phyloP scores from a whole-genome alignment of 64 coral and sea anemone genomes.

The Dendronephthya gigantea region DNA sequence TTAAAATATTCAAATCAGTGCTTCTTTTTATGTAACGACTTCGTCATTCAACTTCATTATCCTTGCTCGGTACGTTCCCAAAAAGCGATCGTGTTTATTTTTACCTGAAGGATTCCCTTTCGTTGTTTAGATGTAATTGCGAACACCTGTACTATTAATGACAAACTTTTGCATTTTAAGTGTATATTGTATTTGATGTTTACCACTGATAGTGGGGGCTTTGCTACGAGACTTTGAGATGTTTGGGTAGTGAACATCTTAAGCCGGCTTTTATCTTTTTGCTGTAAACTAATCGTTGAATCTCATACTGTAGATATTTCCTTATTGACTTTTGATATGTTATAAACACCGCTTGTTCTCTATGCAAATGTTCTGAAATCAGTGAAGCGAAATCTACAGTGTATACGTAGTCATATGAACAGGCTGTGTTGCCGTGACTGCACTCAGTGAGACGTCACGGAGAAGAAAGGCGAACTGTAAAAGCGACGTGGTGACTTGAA shows the following conservation, averaged over 20 bases:
- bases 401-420: constrained; percentile 20
- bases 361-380: neutral
- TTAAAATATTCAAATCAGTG: too few relatives aligned
- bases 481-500: neutral
- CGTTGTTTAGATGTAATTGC: neutral
- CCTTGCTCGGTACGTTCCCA: too few relatives aligned
- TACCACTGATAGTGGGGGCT: neutral
- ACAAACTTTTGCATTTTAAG: neutral
- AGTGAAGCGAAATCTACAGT: neutral
- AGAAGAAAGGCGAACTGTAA: neutral
- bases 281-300: neutral
- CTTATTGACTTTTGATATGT: neutral
- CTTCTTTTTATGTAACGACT: too few relatives aligned
- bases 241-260: neutral
- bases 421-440: constrained; percentile 1
- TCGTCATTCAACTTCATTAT: too few relatives aligned
- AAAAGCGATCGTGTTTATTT: too few relatives aligned
- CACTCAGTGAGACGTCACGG: neutral
- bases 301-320: too few relatives aligned
- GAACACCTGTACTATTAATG: neutral
- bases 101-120: neutral
- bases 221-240: neutral
- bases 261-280: neutral
- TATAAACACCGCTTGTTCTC: neutral
- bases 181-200: neutral